phyloP scores from a whole-genome alignment of 2,113 vertebrate species.

The Petrocephalus microphthalmus region DNA sequence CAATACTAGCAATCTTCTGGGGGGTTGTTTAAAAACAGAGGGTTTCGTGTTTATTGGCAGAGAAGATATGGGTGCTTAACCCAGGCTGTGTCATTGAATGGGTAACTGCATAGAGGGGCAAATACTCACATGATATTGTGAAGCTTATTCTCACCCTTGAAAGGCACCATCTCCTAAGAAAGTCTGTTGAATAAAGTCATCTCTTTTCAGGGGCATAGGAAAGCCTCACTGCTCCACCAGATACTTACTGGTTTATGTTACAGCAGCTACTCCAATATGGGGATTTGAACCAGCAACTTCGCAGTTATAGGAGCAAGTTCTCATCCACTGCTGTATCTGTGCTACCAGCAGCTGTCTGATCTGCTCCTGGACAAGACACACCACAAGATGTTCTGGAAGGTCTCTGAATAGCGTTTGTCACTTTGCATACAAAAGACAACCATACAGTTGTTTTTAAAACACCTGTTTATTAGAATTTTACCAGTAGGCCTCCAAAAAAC shows the following conservation, averaged over 20 bases:
- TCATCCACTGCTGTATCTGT: background rate
- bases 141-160: background rate
- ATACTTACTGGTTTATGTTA: background rate
- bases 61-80: background rate
- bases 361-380: background rate
- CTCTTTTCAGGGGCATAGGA: background rate
- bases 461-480: slow-evolving; percentile 51
- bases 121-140: background rate
- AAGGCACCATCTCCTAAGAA: background rate
- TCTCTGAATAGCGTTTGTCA: background rate
- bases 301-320: background rate
- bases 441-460: slow-evolving; percentile 43
- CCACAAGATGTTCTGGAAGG: background rate
- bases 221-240: background rate
- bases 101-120: background rate
- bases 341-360: background rate
- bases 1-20: background rate
- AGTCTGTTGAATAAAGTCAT: background rate
- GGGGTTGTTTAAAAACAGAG: background rate
- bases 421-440: background rate
- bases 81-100: background rate
- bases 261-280: background rate
- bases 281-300: background rate
- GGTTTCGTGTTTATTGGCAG: background rate
- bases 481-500: slow-evolving; percentile 41